A percentile compares a stretch with the other conserved stretches of the same genome.
phyloP scores from a whole-genome alignment of 2,113 vertebrate species.

The Lichenostomus cassidix region DNA sequence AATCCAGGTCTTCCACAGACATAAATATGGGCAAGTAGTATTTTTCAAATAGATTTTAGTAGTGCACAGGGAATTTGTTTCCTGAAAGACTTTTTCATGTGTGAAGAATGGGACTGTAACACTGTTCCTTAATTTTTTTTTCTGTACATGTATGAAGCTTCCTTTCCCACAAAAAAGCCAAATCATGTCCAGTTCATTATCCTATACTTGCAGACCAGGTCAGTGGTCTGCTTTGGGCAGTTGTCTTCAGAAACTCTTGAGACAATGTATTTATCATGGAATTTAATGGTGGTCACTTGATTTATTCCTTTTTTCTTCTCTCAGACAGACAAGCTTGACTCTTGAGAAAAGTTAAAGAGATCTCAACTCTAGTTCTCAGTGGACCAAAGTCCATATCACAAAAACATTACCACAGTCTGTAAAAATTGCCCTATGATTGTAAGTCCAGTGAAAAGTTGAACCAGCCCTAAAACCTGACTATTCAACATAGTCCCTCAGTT shows the following conservation, averaged over 20 bases:
- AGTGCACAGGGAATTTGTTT: not conserved
- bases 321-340: not conserved
- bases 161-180: not conserved
- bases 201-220: not conserved
- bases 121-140: not conserved
- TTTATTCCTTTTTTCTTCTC: fast-evolving
- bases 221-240: not conserved
- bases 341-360: not conserved
- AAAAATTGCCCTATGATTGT: not conserved
- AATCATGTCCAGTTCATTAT: not conserved
- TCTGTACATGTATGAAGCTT: not conserved
- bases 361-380: not conserved
- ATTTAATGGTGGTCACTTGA: not conserved
- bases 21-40: not conserved
- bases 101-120: not conserved
- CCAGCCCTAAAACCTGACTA: not conserved
- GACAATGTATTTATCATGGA: not conserved
- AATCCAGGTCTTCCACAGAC: not conserved
- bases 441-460: not conserved
- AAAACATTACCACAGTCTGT: fast-evolving
- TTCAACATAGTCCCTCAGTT: not conserved
- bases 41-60: slow-evolving; percentile 19
- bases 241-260: not conserved
- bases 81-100: not conserved
- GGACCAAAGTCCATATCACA: not conserved